These are phyloP conservation scores for Nesogale talazaci DNA, from an alignment of 2,113 vertebrate species.

Conservation along the genomic window DNA sequence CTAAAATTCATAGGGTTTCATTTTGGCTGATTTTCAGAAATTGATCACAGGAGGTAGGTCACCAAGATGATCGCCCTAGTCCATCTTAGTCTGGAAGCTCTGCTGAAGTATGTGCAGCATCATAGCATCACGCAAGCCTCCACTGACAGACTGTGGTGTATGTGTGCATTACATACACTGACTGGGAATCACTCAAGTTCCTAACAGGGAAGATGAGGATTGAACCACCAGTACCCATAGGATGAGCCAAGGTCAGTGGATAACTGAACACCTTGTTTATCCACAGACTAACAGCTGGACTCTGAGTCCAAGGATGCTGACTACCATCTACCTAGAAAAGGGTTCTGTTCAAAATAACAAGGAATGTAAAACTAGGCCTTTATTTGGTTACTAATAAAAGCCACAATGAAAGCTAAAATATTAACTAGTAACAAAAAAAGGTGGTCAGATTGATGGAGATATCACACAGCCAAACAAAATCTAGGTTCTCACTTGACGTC, in stretches of 20 bases:
- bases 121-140: background rate
- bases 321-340: background rate
- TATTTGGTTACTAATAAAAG: background rate
- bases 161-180: background rate
- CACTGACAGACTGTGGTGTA: background rate
- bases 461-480: background rate
- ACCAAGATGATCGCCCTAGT: background rate
- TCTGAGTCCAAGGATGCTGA: background rate
- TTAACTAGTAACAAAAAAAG: constrained; percentile 4
- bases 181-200: background rate
- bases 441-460: background rate
- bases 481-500: background rate
- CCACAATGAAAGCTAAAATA: background rate
- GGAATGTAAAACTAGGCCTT: background rate
- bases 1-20: background rate
- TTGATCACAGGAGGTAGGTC: background rate
- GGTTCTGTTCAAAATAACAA: background rate
- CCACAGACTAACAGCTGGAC: background rate
- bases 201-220: background rate
- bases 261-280: background rate
- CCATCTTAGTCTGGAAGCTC: background rate
- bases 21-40: no score
- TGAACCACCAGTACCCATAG: background rate
- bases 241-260: background rate
- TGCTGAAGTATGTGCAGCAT: background rate